Evolutionary conservation across 2,113 vertebrate genomes (phyloP).

Genomic region (Phocoena sinus): DNA sequence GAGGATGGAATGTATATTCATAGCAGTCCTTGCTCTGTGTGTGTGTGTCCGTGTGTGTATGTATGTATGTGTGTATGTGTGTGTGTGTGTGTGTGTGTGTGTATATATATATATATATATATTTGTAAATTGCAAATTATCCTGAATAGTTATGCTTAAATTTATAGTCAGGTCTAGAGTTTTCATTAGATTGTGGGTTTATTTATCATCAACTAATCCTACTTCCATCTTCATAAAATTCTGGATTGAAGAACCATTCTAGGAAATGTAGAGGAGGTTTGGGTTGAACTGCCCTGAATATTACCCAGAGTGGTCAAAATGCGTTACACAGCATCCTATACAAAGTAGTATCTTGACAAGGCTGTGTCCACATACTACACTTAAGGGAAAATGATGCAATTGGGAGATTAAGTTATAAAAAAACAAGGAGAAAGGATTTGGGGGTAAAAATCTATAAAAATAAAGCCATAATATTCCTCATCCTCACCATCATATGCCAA

Average conservation of each 20-base stretch:
- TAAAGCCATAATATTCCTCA: neutral
- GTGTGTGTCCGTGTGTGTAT: neutral
- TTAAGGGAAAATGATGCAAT: neutral
- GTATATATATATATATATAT: neutral
- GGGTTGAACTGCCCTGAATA: neutral
- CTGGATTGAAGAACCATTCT: neutral
- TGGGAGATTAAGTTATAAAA: neutral
- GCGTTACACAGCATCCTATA: neutral
- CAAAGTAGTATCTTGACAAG: neutral
- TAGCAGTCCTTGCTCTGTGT: neutral
- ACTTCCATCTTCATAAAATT: neutral
- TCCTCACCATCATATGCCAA: neutral
- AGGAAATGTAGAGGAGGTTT: neutral
- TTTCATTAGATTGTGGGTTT: neutral
- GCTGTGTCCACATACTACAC: neutral
- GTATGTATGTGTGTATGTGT: too few relatives aligned
- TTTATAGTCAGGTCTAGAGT: neutral
- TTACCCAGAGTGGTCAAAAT: neutral
- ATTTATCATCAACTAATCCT: neutral
- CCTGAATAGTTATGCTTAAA: neutral
- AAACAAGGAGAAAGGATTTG: neutral
- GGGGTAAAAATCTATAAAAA: neutral
- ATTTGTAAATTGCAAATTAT: neutral
- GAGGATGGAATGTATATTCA: neutral
- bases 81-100: too few relatives aligned